Conservation (phyloP, 2,797 vertebrate species). For the Chromobotia macracanthus region DNA sequence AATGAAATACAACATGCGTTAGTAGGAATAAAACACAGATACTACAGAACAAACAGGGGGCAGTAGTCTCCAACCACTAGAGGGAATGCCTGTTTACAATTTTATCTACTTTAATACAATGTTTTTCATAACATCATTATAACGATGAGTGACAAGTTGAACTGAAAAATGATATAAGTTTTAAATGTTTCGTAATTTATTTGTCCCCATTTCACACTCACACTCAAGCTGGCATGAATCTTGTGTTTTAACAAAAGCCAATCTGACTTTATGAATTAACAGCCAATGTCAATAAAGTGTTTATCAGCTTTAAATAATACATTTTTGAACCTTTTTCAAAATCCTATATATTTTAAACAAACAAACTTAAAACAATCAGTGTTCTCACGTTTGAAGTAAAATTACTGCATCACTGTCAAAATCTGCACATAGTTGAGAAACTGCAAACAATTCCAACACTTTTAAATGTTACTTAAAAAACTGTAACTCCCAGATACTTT, state of each 20-base stretch:
- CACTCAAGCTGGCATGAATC: too few relatives aligned
- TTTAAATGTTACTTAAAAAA: background rate
- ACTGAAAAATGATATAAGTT: background rate
- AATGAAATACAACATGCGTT: background rate
- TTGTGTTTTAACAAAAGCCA: too few relatives aligned
- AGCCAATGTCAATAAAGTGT: background rate
- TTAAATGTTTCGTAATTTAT: background rate
- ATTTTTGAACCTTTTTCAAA: background rate
- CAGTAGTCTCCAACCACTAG: background rate
- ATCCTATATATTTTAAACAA: too few relatives aligned
- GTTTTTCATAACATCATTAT: background rate
- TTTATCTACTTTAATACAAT: background rate
- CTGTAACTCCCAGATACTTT: background rate
- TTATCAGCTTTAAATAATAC: background rate
- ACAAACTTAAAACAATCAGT: background rate
- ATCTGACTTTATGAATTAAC: too few relatives aligned
- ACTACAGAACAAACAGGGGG: background rate
- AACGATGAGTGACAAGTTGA: background rate
- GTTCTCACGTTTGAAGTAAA: background rate
- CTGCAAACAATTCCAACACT: background rate
- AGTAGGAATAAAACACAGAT: background rate
- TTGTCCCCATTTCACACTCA: background rate
- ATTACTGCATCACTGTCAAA: background rate
- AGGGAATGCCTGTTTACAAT: background rate
- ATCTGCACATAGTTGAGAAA: background rate